Base-by-base conservation (phyloP, 2,797 vertebrate species). In the Rhodeus uyekii region DNA sequence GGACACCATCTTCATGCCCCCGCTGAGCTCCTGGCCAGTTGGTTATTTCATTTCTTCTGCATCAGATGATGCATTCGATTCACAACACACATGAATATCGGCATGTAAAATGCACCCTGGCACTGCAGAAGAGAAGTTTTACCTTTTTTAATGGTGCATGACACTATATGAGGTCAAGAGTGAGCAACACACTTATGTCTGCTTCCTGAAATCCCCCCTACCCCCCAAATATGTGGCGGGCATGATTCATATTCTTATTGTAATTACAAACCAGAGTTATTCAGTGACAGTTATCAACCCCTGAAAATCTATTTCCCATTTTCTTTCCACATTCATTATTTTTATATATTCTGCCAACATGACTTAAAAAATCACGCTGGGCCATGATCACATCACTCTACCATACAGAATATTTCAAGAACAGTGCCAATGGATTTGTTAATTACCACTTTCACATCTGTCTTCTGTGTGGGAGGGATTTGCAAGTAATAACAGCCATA, bases 381-480 rank as follows among this genome's bases (percentile, higher is more conserved):
- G 65, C 55, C 71, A 68, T 7, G 24, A 55, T 77, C 67, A 36
- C 24, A 27, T 29, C 38, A 27, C 39, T 48, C 36, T 42, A 58
- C 79, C 85, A 83, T 16, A 84, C 89, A 87, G n/a, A n/a, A n/a
- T n/a, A 88, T 82, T 76, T 84, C 83, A 46, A 79, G 69, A 53
- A 89, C 85, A 74, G 90, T 80, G 85, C 89, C 76, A 58, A 18
- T 89, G 91, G 92, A 92, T 90, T 92, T 91, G 90, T 91, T 94
- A 93, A 93, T 93, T 93, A 92, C 87, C 85, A 86, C 72, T 81
- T 84, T 83, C 88, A 91, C 93, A 94, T 93, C 91, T 93, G 92
- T 94, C 89, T 89, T 88, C 87, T 86, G 85, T 80, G 90, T 91
- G 87, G 78, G 80, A 86, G 80, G 89, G 88, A 91, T 88, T 88